These are phyloP conservation scores for Ophion ellenae DNA, from an alignment of 2,888 invertebrate species.

Conservation along the genomic window DNA sequence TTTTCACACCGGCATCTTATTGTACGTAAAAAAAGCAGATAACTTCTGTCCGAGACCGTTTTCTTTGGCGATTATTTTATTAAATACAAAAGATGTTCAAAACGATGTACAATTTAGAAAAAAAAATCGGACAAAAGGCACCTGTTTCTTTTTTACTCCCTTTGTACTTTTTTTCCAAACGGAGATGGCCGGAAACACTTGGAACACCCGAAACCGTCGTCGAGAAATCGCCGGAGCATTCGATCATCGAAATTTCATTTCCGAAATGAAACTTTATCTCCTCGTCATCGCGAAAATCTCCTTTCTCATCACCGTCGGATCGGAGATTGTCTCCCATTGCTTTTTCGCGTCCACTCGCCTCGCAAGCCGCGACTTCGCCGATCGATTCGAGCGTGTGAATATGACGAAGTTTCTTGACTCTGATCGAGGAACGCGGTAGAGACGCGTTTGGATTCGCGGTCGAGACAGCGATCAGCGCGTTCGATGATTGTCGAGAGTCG, in stretches of 20 bases:
- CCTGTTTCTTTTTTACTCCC: too few species aligned
- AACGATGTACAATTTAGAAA: not conserved
- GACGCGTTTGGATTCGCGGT: conserved; percentile 7
- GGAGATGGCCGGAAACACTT: not conserved
- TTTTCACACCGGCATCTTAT: too few species aligned
- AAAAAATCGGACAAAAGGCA: not conserved
- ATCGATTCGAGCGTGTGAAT: conserved; percentile 67
- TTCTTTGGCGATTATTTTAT: too few species aligned
- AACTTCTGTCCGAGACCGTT: too few species aligned
- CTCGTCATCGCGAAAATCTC: not conserved
- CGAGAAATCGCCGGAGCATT: conserved; percentile 56
- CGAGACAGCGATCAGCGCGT: conserved; percentile 9
- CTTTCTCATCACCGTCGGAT: conserved; percentile 1
- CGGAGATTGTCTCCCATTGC: conserved; percentile 56
- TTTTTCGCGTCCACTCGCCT: conserved; percentile 1
- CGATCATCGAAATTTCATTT: conserved; percentile 11
- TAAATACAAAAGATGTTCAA: too few species aligned
- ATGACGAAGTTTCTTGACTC: conserved; percentile 69
- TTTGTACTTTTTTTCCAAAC: not conserved
- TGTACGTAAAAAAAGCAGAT: too few species aligned
- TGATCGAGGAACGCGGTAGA: conserved; percentile 27
- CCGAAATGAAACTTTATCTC: not conserved
- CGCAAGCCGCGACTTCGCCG: conserved; percentile 18
- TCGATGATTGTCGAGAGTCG: not conserved
- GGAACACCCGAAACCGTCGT: conserved; percentile 15